Evolutionary conservation across 2,113 vertebrate genomes (phyloP), one percentile per base, ranked within the genome.

Genomic region (Pterocles orientalis): DNA sequence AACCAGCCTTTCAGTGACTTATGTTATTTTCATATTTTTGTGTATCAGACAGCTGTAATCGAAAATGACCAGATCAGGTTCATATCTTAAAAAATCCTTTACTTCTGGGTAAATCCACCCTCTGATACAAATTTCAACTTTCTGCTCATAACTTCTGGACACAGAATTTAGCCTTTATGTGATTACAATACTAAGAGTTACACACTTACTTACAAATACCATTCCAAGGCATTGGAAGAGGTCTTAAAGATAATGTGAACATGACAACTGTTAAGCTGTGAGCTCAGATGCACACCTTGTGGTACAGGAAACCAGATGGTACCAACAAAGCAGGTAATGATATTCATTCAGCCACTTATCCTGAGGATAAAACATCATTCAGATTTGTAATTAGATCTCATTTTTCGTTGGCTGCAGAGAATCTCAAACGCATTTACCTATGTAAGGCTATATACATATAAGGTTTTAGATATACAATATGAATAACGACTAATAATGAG

Each of bases 11-110:
- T 26, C 50, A 13, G 15, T 5, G 28, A n/a, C 18, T 53, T 18
- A 23, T 0, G 0, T 2, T 34, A 7, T 17, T 82, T 24, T 25
- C 26, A 9, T 7, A 5, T 12, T 71, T 66, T 64, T 47, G 18
- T 34, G 12, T 23, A 64, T 24, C 14, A 36, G 31, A 24, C 4
- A 43, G 36, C 6, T 26, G 4, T 6, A 62, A 41, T 34, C 13
- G 12, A 26, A 64, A 54, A 51, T 14, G 2, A 60, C 6, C 10
- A 39, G 14, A 57, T 29, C 18, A 29, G 23, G 39, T 41, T 14
- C 62, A 51, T 24, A 60, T 73, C 45, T 36, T 26, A 61, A 4
- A 61, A 79, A 68, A 34, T 48, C 23, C 45, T 25, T 4, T 29
- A 18, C 5, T 50, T 50, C 5, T 45, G 18, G 15, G 6, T 23